Evolutionary conservation across 2,797 vertebrate genomes (phyloP), one percentile per base, ranked within the genome.

Genomic region (Centroberyx gerrardi): DNA sequence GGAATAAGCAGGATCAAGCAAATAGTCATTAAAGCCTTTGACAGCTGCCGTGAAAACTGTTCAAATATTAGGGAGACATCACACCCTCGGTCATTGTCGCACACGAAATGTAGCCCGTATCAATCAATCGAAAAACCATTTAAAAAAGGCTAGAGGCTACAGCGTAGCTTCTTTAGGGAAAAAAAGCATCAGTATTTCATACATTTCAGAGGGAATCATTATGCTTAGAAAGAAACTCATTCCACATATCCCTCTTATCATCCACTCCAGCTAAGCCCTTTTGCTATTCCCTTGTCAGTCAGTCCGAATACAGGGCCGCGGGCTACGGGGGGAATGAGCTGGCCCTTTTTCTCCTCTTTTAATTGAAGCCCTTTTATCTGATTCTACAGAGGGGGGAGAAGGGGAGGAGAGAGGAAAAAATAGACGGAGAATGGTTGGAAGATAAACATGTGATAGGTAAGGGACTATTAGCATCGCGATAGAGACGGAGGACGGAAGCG

Each of bases 341-440:
- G 18, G 46, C 53, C 64, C 58, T 63, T 80, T 46, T 78, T 72
- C 38, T 28, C 53, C 52, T 48, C 1, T 86, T 88, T 91, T 87
- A 92, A 87, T 88, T 87, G 75, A 84, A 87, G 83, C 54, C 8
- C n/a, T 65, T 58, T 87, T 85, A 91, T 92, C 85, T 85, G 85
- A 89, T 91, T 73, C 54, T 40, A 63, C 40, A 7, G 22, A 15
- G 65, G 54, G n/a, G 22, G 22, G 52, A 10, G 48, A 31, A 7
- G 40, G 36, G 72, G 31, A n/a, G 52, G 36, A 51, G 8, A 54
- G n/a, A 31, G 22, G 27, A 38, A 18, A 49, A 44, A 1, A 48
- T 1, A 55, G 71, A 40, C 28, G 64, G 68, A 64, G 54, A 63
- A 56, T n/a, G 14, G 49, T 36, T 18, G 9, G 48, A 65, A 60